Evolutionary conservation across 2,888 invertebrate genomes (phyloP), one percentile per base, ranked within the genome.

Genomic region (Molanna angustata): DNA sequence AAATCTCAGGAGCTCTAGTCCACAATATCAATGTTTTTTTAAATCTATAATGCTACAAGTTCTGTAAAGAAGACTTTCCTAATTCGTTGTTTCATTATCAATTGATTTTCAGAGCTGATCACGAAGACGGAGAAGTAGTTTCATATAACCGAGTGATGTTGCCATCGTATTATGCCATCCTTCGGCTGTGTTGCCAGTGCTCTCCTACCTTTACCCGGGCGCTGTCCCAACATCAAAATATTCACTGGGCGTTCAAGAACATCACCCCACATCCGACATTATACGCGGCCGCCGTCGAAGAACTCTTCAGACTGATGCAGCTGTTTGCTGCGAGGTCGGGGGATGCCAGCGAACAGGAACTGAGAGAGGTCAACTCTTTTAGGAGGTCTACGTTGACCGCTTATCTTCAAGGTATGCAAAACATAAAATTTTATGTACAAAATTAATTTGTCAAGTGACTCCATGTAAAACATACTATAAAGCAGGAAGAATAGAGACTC

Each of bases 221-320:
- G 65, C 77, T 96, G 50, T 91, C 94, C 1, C 86, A 87, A 61
- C 95, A 96, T 74, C 94, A 95, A 73, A 96, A 96, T 76, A 83
- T 96, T 37, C 92, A 93, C 67, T 96, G 95, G 95, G 95, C 95
- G 19, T 95, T 95, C 71, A 88, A 94, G 66, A 95, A 95, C 71
- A 94, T 96, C 60, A 92, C 94, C 22, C 94, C 94, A n/a, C 94
- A 94, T 72, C 92, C 94, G 4, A 92, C 92, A 17, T 89, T 95
- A 63, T 96, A 96, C 74, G 87, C 91, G 14, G 85, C 85, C 58
- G 94, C 94, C 14, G 93, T 94, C 1, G 94, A 94, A 62, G 95
- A 95, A 68, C 69, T 95, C 58, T 90, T 94, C 63, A 90, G 93
- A 74, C 72, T 95, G 64, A 94, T 95, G 81, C 86, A 90, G 49